Percentiles rank a stretch among this genome's conserved stretches.
phyloP scores from a whole-genome alignment of 2,113 vertebrate genomes.

The Herpetotheres cachinnans region DNA sequence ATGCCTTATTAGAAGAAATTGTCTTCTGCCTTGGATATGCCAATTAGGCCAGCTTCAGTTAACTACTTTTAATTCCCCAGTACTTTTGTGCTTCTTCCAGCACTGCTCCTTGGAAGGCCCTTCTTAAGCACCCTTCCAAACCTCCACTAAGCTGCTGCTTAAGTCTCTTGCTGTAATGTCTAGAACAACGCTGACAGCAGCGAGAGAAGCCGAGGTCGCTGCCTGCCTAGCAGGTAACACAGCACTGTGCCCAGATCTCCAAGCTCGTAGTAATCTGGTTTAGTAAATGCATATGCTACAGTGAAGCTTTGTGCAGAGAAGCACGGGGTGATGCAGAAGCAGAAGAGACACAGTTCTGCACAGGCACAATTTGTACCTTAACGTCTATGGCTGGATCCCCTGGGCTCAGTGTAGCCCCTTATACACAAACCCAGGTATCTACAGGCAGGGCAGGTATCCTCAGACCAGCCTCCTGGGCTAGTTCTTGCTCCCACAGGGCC shows the following conservation, averaged over 20 bases:
- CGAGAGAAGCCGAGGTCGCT: not conserved
- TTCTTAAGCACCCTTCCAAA: not conserved
- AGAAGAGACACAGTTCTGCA: not conserved
- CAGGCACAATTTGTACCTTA: not conserved
- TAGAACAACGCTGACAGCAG: rapidly evolving
- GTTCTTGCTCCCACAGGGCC: not conserved
- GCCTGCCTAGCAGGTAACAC: not conserved
- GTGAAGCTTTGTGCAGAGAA: not conserved
- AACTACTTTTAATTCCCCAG: not conserved
- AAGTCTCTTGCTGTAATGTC: not conserved
- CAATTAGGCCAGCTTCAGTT: not conserved
- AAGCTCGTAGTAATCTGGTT: not conserved
- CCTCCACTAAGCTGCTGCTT: not conserved
- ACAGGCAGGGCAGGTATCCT: not conserved
- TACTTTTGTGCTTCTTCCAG: not conserved
- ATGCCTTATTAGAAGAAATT: not conserved
- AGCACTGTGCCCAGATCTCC: not conserved
- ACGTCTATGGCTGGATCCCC: rapidly evolving
- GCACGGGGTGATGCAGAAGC: not conserved
- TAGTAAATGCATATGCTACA: not conserved
- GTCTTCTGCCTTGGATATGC: not conserved
- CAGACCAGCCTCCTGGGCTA: not conserved
- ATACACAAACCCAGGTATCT: not conserved
- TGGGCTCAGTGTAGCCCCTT: not conserved
- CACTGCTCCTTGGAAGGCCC: not conserved